phyloP scores from a whole-genome alignment of 2,888 invertebrate genomes.

The Pseudanteris insignis region DNA sequence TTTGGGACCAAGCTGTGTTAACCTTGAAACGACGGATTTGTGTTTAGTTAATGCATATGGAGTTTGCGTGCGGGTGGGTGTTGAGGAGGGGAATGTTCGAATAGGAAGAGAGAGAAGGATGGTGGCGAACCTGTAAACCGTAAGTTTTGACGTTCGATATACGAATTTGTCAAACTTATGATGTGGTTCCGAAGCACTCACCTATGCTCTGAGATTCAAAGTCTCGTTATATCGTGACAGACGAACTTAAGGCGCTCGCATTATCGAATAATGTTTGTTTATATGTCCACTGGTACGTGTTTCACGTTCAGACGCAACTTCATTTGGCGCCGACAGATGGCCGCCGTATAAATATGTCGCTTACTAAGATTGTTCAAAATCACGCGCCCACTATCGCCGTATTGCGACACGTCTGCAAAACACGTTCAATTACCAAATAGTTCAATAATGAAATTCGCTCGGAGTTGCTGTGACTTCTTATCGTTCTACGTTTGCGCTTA shows the following conservation, averaged over 20 bases:
- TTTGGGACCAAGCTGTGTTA: constrained; percentile 47
- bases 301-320: constrained; percentile 11
- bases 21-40: constrained; percentile 58
- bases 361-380: constrained; percentile 9
- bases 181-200: background rate
- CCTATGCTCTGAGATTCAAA: background rate
- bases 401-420: no score
- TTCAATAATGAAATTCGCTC: no score
- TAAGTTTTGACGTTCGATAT: no score
- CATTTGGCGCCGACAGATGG: constrained; percentile 17
- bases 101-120: background rate
- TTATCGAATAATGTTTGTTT: constrained; percentile 9
- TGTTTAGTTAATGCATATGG: constrained; percentile 16
- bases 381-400: constrained; percentile 26
- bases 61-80: constrained; percentile 4
- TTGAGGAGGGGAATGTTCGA: background rate
- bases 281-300: constrained; percentile 7
- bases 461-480: no score
- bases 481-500: no score
- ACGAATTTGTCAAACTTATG: constrained; percentile 1
- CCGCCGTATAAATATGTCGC: constrained; percentile 11
- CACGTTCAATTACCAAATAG: no score
- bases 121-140: no score
- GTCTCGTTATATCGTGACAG: background rate
- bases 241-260: background rate